Conservation (phyloP, 1,140 invertebrate genomes). For the Leptinotarsa texana region DNA sequence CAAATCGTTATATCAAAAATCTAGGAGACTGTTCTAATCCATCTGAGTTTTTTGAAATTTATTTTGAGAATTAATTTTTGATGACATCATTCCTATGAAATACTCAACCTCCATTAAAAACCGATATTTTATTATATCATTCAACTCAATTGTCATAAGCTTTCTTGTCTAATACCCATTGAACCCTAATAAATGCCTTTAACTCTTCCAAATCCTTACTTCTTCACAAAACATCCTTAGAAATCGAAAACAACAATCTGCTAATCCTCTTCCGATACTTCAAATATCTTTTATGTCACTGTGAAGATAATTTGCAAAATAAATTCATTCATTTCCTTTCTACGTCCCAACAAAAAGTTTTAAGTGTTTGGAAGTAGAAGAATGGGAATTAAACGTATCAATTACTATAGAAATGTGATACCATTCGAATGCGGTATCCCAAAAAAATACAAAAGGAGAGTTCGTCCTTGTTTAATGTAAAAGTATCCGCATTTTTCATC, state of each 20-base stretch:
- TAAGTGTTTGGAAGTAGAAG: constrained; percentile 12
- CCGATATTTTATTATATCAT: not conserved
- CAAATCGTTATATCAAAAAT: too few relatives aligned
- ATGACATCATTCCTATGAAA: too few relatives aligned
- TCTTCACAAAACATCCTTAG: not conserved
- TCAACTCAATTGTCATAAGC: not conserved
- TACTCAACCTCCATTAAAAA: too few relatives aligned
- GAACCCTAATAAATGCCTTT: not conserved
- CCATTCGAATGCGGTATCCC: constrained; percentile 16
- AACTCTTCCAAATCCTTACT: not conserved
- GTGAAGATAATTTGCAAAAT: not conserved
- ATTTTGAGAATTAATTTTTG: too few relatives aligned
- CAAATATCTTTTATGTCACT: not conserved
- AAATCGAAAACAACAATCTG: not conserved
- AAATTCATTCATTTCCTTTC: constrained; percentile 14
- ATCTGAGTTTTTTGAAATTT: too few relatives aligned
- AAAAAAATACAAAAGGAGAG: constrained; percentile 18
- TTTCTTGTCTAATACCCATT: not conserved
- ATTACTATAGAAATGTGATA: constrained; percentile 23
- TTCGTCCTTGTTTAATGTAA: not conserved
- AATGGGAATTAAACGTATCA: constrained; percentile 27
- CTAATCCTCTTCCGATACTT: constrained; percentile 2
- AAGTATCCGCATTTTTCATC: not conserved
- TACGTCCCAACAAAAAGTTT: constrained; percentile 15
- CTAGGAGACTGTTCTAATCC: too few relatives aligned